A percentile compares a stretch with the other conserved stretches of the same genome.
Conservation (phyloP, 2,888 invertebrate species). For the Pandemis heparana region DNA sequence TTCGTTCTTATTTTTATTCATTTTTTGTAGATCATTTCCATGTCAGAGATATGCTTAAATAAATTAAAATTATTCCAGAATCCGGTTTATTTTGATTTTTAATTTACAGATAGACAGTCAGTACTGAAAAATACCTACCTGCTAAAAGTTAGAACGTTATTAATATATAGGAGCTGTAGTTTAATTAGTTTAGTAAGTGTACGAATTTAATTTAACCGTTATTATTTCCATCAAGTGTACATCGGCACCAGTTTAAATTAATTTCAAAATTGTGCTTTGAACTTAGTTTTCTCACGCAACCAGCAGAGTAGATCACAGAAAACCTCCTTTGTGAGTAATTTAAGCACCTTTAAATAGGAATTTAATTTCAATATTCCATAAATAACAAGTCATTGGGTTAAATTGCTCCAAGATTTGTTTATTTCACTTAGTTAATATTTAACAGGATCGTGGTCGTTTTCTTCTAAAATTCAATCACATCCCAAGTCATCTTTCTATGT, state of each 20-base stretch:
- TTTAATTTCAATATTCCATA: slow-evolving; percentile 27
- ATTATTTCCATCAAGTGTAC: slow-evolving; percentile 52
- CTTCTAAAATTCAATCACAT: not conserved
- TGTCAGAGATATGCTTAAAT: no score
- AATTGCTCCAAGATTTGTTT: slow-evolving; percentile 23
- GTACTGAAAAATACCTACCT: no score
- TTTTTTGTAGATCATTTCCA: no score
- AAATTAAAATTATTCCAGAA: no score
- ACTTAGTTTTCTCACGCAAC: slow-evolving; percentile 69
- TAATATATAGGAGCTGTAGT: not conserved
- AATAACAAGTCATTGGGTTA: slow-evolving; percentile 24
- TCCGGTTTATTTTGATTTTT: no score
- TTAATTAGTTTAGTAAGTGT: not conserved
- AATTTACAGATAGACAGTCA: no score
- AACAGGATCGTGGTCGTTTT: not conserved
- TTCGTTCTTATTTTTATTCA: no score
- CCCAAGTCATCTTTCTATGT: not conserved
- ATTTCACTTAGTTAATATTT: slow-evolving; percentile 1
- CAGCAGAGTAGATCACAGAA: slow-evolving; percentile 47
- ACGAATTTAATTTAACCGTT: not conserved
- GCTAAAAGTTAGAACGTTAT: no score
- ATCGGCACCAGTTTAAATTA: slow-evolving; percentile 67
- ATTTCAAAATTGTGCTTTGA: slow-evolving; percentile 67
- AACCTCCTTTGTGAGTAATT: slow-evolving; percentile 31
- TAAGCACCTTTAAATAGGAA: slow-evolving; percentile 31